Percentiles rank a stretch among this genome's conserved stretches.
phyloP scores from a whole-genome alignment of 2,888 invertebrate species.

The Lissonota sp. region DNA sequence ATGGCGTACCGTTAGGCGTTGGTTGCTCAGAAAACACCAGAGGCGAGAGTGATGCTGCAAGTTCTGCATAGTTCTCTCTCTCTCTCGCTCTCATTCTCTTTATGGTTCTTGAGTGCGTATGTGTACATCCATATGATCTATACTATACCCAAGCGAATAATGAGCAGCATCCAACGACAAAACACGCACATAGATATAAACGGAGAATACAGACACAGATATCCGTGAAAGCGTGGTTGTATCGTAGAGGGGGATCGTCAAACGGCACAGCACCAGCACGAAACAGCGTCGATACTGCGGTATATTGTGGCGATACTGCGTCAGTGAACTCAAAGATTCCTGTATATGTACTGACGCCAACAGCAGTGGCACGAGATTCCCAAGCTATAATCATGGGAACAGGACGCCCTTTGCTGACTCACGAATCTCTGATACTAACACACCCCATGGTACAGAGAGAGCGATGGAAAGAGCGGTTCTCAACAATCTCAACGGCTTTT shows the following conservation, averaged over 20 bases:
- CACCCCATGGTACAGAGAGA: conserved; percentile 26
- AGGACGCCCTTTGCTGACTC: conserved; percentile 52
- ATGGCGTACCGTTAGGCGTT: conserved; percentile 30
- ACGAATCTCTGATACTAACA: conserved; percentile 36
- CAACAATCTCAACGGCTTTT: neutral
- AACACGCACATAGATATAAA: neutral
- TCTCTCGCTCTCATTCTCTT: neutral
- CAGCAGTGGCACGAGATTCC: conserved; percentile 9
- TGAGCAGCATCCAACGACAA: conserved; percentile 22
- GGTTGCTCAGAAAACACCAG: conserved; percentile 1
- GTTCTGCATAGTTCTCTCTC: conserved; percentile 2
- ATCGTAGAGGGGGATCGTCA: conserved; percentile 23
- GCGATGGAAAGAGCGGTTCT: conserved; percentile 24
- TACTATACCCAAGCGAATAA: conserved; percentile 17
- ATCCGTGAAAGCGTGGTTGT: conserved; percentile 14
- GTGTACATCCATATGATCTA: neutral
- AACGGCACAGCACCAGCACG: conserved; percentile 25
- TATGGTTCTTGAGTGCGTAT: conserved; percentile 3
- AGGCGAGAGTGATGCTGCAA: conserved; percentile 31
- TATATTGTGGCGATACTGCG: conserved; percentile 14
- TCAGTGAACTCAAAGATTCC: conserved; percentile 35
- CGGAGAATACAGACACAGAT: conserved; percentile 1
- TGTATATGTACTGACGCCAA: conserved; percentile 13
- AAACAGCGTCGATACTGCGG: conserved; percentile 16
- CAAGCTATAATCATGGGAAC: conserved; percentile 55